Conservation (phyloP, 2,113 vertebrate species). For the Pagrus major region DNA sequence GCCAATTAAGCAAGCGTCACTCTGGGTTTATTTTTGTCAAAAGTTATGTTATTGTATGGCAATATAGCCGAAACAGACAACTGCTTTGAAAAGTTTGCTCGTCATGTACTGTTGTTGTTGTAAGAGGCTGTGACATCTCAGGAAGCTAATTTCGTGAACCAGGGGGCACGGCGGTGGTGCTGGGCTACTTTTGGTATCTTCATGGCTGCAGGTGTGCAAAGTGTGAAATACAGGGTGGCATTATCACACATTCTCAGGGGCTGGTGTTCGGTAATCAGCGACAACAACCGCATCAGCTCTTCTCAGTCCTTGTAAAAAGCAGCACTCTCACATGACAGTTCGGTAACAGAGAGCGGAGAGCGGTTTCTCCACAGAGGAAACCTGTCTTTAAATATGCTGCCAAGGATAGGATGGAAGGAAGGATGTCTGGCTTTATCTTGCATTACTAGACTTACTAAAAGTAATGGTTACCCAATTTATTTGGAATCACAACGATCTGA, state of each 20-base stretch:
- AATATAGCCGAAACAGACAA: background rate
- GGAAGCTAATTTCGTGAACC: background rate
- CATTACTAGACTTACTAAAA: background rate
- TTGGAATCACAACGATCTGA: background rate
- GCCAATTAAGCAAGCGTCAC: constrained; percentile 3
- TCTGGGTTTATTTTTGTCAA: constrained; percentile 24
- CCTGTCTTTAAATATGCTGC: no score
- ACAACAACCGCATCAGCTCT: constrained; percentile 13
- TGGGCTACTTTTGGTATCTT: background rate
- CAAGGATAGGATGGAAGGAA: background rate
- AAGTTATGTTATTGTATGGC: background rate
- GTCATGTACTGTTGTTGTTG: background rate
- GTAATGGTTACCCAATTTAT: background rate
- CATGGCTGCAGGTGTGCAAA: constrained; percentile 17
- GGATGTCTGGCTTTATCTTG: background rate
- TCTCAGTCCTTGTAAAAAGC: constrained; percentile 22
- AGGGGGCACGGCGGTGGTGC: background rate
- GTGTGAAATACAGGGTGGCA: background rate
- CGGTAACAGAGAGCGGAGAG: no score
- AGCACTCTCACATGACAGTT: background rate
- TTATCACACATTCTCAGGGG: constrained; percentile 2
- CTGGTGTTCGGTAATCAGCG: constrained; percentile 6
- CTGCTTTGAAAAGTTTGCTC: background rate
- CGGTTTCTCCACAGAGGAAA: no score
- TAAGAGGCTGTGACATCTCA: background rate